Conservation (phyloP, 2,797 vertebrate genomes). For the Acanthiza pusilla region DNA sequence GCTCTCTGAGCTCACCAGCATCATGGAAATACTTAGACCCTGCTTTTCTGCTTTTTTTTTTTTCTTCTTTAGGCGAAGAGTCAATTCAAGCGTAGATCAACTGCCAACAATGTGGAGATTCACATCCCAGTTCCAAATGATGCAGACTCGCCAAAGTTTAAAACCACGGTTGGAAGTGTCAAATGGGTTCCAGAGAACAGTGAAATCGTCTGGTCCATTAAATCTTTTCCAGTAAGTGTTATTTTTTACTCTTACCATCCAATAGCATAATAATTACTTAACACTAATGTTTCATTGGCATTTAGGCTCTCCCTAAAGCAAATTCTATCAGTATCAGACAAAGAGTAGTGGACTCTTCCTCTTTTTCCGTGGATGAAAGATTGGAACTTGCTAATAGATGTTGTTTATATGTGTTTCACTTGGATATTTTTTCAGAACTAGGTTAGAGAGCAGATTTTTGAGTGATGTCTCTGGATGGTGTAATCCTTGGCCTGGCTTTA, state of each 20-base stretch:
- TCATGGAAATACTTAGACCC: not conserved
- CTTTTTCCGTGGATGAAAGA: not conserved
- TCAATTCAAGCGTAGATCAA: constrained; percentile 96
- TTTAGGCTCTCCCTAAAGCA: not conserved
- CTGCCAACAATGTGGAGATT: constrained; percentile 98
- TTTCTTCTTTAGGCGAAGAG: constrained; percentile 87
- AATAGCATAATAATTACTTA: not conserved
- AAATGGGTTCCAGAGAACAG: constrained; percentile 99
- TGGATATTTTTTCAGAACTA: not conserved
- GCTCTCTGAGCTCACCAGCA: not conserved
- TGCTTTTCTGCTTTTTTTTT: not conserved
- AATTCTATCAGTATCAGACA: not conserved
- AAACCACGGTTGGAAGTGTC: constrained; percentile 96
- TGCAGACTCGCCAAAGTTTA: constrained; percentile 97
- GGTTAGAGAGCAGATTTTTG: not conserved
- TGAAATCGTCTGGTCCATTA: constrained; percentile 98
- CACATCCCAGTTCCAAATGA: constrained; percentile 98
- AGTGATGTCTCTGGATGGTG: not conserved
- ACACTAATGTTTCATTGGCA: not conserved
- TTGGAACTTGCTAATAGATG: not conserved
- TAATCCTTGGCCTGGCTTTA: constrained; percentile 12
- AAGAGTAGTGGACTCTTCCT: not conserved
- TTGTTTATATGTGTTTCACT: not conserved
- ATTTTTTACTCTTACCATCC: not conserved
- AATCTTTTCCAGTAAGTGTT: constrained; percentile 93